Base-by-base conservation (phyloP, 1,140 invertebrate genomes). In the Triops longicaudatus region DNA sequence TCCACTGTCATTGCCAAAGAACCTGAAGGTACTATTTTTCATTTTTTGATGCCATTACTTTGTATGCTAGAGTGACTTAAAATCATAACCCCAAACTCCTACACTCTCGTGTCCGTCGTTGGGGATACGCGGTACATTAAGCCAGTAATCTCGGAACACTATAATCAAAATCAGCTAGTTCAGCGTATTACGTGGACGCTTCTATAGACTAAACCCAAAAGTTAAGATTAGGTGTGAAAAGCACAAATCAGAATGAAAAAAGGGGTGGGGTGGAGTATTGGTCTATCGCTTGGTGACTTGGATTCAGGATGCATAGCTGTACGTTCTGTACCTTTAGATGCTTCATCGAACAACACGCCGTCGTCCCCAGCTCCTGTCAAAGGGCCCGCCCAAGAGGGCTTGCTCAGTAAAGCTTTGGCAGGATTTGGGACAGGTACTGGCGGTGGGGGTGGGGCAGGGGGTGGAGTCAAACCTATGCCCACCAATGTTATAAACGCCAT, bases 1-100 rank as follows among this genome's bases (percentile, higher is more conserved):
- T 93, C 93, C 85, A 96, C 93, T 83, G 93, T 96, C 83, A 95
- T 96, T 87, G 93, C 93, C 84, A 94, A 95, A 90, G 93, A 96
- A 83, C 91, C 93, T 81, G 91, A 93, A 92, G 93, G 92, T 89
- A 92, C 7, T 12, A 79, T 28, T 63, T 78, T 27, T 71, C 28
- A 72, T 12, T 73, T 26, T 73, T 73, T 14, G 10, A 6, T 63
- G 10, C 50, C 50, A 22, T n/a, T 63, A 63, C 3, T 14, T 0
- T 63, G 22, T 5, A 63, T 17, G 50, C 10, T 14, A 22, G 14
- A 63, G 14, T n/a, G 22, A 10, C 50, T n/a, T 5, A 63, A 2
- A 63, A 22, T n/a, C 6, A 63, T n/a, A 63, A 63, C 22, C 50
- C n/a, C 50, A 63, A 63, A 63, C 50, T 63, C 50, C 50, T 6